Evolutionary conservation across 1,140 invertebrate genomes (phyloP), one percentile per base, ranked within the genome.

Genomic region (Notospermus geniculatus): DNA sequence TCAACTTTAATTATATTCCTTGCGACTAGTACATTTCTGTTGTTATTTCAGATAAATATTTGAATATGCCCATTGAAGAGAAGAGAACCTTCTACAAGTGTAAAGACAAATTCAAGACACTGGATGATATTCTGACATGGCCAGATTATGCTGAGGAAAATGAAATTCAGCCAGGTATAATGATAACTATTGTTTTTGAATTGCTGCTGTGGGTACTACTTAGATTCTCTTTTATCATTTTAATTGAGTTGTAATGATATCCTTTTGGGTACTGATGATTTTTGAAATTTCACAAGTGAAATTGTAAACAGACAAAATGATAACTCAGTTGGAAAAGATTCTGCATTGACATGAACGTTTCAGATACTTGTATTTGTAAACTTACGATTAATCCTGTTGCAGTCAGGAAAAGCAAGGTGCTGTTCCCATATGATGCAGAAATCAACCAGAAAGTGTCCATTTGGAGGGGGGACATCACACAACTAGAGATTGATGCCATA

Each of bases 401-500:
- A 36, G 25, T 23, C 2, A 25, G n/a, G 23, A 19, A n/a, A 22
- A 57, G 11, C 22, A 27, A 57, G 19, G 29, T 46, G 9, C 25
- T 60, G 27, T 60, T 60, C 43, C 27, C 36, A 17, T 25, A 61
- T 41, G 58, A 71, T 63, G 66, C 63, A 5, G 62, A 65, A 9
- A 52, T 78, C 29, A 79, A 75, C 63, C 64, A 65, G 39, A 79
- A 78, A 59, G 65, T 81, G 1, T 76, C 74, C 5, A 17, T 80
- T 19, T 78, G 75, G 70, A 64, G 43, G 60, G 92, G 91, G 11
- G 91, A 95, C 77, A 94, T 96, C n/a, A 95, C 92, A 0, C 84
- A 83, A 45, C 80, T 96, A 13, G 90, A 92, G 85, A 86, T 95
- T 60, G 92, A 95, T 85, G 90, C 87, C 2, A 93, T 97, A 73